phyloP scores from a whole-genome alignment of 2,888 invertebrate genomes.

The Tetranychus piercei region DNA sequence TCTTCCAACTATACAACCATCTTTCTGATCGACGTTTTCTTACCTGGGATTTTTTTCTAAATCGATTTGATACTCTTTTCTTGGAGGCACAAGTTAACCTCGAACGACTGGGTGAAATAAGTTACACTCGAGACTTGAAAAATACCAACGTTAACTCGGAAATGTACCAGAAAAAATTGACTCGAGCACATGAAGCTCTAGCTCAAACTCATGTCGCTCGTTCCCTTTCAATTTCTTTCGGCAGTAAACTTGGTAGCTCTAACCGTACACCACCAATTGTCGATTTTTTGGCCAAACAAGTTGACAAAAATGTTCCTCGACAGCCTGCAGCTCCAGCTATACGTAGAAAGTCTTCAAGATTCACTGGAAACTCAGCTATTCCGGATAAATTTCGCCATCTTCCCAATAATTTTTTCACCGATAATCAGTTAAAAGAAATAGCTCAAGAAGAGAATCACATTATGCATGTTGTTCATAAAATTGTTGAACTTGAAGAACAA shows the following conservation, averaged over 20 bases:
- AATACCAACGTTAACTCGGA: slow-evolving; percentile 75
- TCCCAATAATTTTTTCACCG: slow-evolving; percentile 33
- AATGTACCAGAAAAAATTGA: slow-evolving; percentile 61
- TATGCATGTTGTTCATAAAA: slow-evolving; percentile 58
- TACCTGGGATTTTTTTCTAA: slow-evolving; percentile 92
- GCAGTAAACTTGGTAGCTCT: slow-evolving; percentile 79
- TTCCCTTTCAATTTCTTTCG: slow-evolving; percentile 54
- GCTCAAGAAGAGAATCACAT: slow-evolving; percentile 63
- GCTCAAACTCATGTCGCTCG: slow-evolving; percentile 43
- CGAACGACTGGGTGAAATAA: slow-evolving; percentile 59
- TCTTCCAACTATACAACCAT: slow-evolving; percentile 82
- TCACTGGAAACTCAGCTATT: slow-evolving; percentile 32
- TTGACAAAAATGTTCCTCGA: background rate
- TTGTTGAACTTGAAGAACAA: slow-evolving; percentile 70
- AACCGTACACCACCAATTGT: slow-evolving; percentile 70
- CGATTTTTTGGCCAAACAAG: background rate
- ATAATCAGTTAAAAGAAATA: slow-evolving; percentile 39
- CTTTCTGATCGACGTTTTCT: slow-evolving; percentile 72
- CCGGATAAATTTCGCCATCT: slow-evolving; percentile 28
- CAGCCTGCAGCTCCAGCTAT: slow-evolving; percentile 79
- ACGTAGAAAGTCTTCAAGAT: slow-evolving; percentile 74
- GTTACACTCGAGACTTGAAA: slow-evolving; percentile 63
- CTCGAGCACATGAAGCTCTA: slow-evolving; percentile 70
- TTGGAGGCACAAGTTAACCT: slow-evolving; percentile 70
- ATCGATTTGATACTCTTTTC: slow-evolving; percentile 82